Base-by-base conservation (phyloP, 2,797 vertebrate genomes). In the Crenichthys baileyi region DNA sequence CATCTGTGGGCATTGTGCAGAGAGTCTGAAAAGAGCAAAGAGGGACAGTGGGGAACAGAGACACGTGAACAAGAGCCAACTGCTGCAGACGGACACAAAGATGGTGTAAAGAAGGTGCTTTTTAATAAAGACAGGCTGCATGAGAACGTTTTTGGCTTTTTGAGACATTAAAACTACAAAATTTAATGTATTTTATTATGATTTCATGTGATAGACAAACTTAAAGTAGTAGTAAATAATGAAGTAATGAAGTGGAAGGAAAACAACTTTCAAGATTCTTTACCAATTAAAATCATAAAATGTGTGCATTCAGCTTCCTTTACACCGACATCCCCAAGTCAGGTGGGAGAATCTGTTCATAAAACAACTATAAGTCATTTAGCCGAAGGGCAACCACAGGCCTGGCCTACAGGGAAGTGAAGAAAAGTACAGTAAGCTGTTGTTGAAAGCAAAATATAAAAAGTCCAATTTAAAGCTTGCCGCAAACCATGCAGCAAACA, bases 21-120 rank as follows among this genome's bases (percentile, higher is more conserved):
- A 39, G 48, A 82, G 31, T 53, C 46, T 56, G 48, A 75, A 75
- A 41, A 77, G 72, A 77, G 67, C 46, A 61, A 71, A 78, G 73
- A 78, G 76, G 77, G 39, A 29, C n/a, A 48, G 73, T 15, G 48
- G 36, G 13, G 56, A 75, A 24, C 60, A 72, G 29, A 73, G 70
- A 73, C 78, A 60, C 0, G 1, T 22, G 36, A 81, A 56, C 44
- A 46, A 56, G 76, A 60, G 53, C 67, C 12, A 68, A 46, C 11
- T 70, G 24, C 67, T 70, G 67, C 24, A 48, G 20, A 41, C 9
- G 12, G 22, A 67, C 20, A 41, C 36, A 13, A 67, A 67, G 9
- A 56, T 55, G 22, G 24, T 56, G 55, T 9, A 56, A 56, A 2
- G 67, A 41, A 24, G 22, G 20, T 2, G 0, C 7, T 26, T 70